A percentile compares a stretch with the other conserved stretches of the same genome.
Conservation (phyloP, 1,140 invertebrate genomes). For the Parasteatoda tepidariorum region DNA sequence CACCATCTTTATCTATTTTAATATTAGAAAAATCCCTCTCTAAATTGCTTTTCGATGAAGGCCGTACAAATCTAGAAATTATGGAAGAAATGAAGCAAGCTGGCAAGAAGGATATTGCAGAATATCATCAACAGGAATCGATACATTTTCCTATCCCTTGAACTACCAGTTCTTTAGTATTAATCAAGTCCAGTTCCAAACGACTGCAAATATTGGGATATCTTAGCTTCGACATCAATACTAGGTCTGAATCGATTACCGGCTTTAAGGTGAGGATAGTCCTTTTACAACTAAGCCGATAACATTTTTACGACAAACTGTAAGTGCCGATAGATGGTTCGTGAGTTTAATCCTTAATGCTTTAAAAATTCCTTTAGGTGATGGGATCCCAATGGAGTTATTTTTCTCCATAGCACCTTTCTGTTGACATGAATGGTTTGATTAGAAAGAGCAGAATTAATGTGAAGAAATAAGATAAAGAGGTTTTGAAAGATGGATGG, state of each 20-base stretch:
- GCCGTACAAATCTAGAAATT: background rate
- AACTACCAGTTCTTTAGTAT: constrained; percentile 20
- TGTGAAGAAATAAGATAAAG: no score
- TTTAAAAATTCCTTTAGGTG: background rate
- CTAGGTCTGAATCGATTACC: constrained; percentile 12
- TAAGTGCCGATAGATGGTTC: background rate
- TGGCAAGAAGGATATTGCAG: constrained; percentile 32
- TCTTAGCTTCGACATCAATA: constrained; percentile 19
- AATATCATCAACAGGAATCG: constrained; percentile 34
- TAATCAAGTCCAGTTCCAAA: constrained; percentile 34
- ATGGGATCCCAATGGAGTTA: background rate
- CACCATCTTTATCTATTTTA: no score
- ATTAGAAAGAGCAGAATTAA: no score
- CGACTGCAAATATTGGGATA: constrained; percentile 35
- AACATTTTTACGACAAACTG: background rate
- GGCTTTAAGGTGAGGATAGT: constrained; percentile 2
- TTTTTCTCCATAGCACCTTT: background rate
- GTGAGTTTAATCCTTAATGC: background rate
- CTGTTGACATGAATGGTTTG: background rate
- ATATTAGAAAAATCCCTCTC: constrained; percentile 9
- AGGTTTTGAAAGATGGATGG: no score
- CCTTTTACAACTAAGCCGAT: background rate
- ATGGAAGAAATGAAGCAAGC: constrained; percentile 18
- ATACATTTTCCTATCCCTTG: constrained; percentile 14
- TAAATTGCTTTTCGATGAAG: background rate